Percentiles rank a stretch among this genome's conserved stretches.
These are phyloP conservation scores for Lepilemur ruficaudatus DNA, from an alignment of 2,797 vertebrate species.

Conservation along the genomic window DNA sequence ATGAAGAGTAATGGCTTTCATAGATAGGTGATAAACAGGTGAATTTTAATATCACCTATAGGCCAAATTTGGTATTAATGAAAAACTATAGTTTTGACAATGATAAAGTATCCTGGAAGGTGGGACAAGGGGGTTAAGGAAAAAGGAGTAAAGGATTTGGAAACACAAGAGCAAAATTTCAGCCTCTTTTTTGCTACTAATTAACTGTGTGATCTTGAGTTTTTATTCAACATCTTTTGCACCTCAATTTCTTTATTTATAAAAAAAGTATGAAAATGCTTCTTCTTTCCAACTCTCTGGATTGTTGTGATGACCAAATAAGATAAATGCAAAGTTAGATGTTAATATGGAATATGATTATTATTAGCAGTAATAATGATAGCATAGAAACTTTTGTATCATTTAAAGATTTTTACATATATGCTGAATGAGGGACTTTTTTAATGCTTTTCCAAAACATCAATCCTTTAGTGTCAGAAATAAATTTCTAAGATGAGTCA, in stretches of 20 bases:
- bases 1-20: background rate
- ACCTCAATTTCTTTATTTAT: constrained; percentile 32
- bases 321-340: background rate
- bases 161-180: background rate
- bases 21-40: background rate
- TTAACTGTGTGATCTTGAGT: background rate
- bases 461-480: constrained; percentile 25
- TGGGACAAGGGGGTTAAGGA: background rate
- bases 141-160: background rate
- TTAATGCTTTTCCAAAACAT: constrained; percentile 20
- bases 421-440: background rate
- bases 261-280: background rate
- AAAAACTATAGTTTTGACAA: background rate
- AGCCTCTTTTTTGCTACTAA: background rate
- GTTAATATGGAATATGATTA: background rate
- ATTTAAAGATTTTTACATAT: constrained; percentile 26
- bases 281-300: background rate
- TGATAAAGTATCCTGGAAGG: background rate
- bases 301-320: background rate
- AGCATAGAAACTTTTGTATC: background rate
- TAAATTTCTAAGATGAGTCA: constrained; percentile 43
- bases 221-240: constrained; percentile 5
- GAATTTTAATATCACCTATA: background rate
- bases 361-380: background rate
- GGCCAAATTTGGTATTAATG: background rate